Conservation (phyloP, 2,888 invertebrate species). For the Acronicta psi region DNA sequence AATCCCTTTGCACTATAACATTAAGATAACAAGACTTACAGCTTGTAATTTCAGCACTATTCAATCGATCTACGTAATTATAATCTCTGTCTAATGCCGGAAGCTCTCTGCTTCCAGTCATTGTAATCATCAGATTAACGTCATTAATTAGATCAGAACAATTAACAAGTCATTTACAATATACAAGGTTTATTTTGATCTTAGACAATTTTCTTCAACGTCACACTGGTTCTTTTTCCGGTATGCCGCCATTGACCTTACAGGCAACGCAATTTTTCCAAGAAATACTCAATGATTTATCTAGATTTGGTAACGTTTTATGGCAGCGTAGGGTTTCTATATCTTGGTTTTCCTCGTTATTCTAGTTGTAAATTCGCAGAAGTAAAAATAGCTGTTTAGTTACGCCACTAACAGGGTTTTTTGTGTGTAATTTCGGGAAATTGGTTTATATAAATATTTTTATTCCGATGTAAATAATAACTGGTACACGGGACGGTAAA, state of each 20-base stretch:
- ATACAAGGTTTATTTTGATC: conserved; percentile 40
- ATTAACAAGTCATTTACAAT: conserved; percentile 27
- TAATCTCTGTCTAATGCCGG: conserved; percentile 29
- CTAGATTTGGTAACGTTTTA: conserved; percentile 27
- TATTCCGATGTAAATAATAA: no score
- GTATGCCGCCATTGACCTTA: conserved; percentile 37
- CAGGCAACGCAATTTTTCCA: conserved; percentile 29
- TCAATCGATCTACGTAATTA: conserved; percentile 12
- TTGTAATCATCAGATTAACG: conserved; percentile 25
- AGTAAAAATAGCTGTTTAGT: no score
- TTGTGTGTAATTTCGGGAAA: no score
- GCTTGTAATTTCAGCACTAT: conserved; percentile 1
- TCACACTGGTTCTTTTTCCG: conserved; percentile 25
- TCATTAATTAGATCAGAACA: conserved; percentile 15
- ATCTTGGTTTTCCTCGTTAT: conserved; percentile 30
- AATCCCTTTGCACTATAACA: neutral
- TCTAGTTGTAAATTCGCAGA: conserved; percentile 7
- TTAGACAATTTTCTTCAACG: conserved; percentile 19
- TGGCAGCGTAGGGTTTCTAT: neutral
- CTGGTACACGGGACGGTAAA: no score
- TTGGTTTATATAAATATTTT: no score
- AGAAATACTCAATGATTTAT: conserved; percentile 16
- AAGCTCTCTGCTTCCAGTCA: conserved; percentile 14
- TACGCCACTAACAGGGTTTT: no score
- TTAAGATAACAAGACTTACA: conserved; percentile 1